Evolutionary conservation across 2,113 vertebrate species (phyloP).

Genomic region (Jaculus jaculus): DNA sequence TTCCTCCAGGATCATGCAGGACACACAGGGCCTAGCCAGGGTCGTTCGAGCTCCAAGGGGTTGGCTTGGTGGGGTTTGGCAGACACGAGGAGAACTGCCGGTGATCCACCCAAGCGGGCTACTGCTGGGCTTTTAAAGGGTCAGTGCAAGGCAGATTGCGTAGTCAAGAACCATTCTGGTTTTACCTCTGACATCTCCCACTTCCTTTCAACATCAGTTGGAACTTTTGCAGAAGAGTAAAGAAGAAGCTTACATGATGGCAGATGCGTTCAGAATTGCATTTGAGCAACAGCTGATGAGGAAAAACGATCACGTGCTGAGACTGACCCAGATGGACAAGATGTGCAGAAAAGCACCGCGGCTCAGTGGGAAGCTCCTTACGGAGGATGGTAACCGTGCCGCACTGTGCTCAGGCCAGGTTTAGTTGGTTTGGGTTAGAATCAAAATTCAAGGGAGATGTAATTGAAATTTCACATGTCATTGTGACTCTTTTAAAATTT

Average conservation of each 20-base stretch:
- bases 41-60: background rate
- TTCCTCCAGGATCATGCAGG: background rate
- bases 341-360: constrained; percentile 78
- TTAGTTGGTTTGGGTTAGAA: background rate
- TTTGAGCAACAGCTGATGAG: constrained; percentile 95
- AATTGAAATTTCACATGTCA: background rate
- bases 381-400: constrained; percentile 80
- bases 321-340: constrained; percentile 84
- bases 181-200: background rate
- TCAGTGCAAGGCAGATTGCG: background rate
- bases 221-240: constrained; percentile 87
- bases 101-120: background rate
- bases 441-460: background rate
- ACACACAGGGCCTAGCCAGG: background rate
- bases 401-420: background rate
- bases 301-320: constrained; percentile 89
- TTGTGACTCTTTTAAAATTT: constrained; percentile 12
- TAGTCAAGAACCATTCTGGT: background rate
- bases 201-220: constrained; percentile 83
- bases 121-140: background rate
- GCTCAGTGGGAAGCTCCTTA: constrained; percentile 79
- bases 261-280: constrained; percentile 94
- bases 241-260: constrained; percentile 91
- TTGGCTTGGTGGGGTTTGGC: background rate
- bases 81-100: background rate